Evolutionary conservation across 1,140 invertebrate species (phyloP), one percentile per base, ranked within the genome.

Genomic region (Hirudo medicinalis): DNA sequence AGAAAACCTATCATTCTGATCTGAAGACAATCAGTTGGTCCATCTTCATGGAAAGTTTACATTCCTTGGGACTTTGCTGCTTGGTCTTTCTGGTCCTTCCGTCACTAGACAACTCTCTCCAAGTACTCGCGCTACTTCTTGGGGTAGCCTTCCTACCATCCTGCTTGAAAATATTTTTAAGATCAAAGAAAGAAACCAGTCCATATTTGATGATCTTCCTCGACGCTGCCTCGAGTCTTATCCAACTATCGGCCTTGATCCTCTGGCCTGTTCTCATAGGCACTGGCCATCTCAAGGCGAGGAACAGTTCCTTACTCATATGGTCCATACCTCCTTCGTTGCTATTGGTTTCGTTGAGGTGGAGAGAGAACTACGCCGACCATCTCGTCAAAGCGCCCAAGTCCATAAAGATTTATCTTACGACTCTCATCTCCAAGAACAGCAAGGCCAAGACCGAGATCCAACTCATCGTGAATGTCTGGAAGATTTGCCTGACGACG

Each of bases 351-450:
- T 80, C 80, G 1, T 69, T 78, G 22, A 76, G 76, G 6, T 81
- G 79, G 79, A 80, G 80, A 79, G 80, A 82, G 69, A 82, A 82
- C 71, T 82, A 79, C 73, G 76, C 80, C 17, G 79, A 79, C 73
- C 76, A 75, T 63, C 57, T 63, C 32, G 75, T 76, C 72, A 78
- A 78, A 13, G 77, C 74, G 71, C 75, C 77, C 25, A 75, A 78
- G 6, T 78, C 79, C 68, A 55, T 72, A 20, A 68, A 78, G 67
- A 78, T 77, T 9, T 69, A 57, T 36, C 55, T 79, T 20, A 77
- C 75, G 29, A 69, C 32, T 15, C 73, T 75, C 11, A 74, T 79
- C 25, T 73, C 75, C 66, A 74, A 77, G 54, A 75, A 79, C 32
- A 76, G 78, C 25, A 72, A 78, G 25, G 77, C 78, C 75, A 71